Conservation (phyloP, 2,888 invertebrate species). For the Leucoma salicis region DNA sequence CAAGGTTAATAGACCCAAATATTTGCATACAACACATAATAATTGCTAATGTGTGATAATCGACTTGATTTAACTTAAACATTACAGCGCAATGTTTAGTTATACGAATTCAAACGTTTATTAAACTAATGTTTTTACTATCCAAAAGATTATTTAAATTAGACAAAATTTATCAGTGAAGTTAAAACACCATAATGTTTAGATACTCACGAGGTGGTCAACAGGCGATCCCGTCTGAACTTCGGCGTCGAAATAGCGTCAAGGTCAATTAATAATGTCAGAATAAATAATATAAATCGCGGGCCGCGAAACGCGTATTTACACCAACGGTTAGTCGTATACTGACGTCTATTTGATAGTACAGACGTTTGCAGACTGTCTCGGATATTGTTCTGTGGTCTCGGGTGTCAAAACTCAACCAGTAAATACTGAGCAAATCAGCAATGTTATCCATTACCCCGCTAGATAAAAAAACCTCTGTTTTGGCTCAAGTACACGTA, state of each 20-base stretch:
- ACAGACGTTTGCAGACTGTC: background rate
- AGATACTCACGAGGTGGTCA: slow-evolving; percentile 53
- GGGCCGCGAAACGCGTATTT: slow-evolving; percentile 13
- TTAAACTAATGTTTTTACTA: background rate
- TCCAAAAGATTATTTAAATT: background rate
- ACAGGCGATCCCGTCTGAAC: slow-evolving; percentile 28
- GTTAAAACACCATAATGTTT: background rate
- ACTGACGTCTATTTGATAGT: slow-evolving; percentile 6
- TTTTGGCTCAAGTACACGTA: background rate
- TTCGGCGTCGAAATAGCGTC: slow-evolving; percentile 57
- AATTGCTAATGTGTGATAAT: background rate
- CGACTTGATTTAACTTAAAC: background rate
- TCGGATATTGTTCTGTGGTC: too few relatives aligned
- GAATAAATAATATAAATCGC: slow-evolving; percentile 19
- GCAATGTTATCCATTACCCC: background rate
- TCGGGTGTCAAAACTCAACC: too few relatives aligned
- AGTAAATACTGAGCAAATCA: background rate
- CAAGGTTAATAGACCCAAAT: background rate
- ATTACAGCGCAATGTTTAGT: background rate
- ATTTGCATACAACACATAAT: background rate
- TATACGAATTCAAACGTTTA: background rate
- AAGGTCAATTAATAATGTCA: slow-evolving; percentile 50
- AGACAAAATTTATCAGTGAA: background rate
- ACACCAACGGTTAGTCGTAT: slow-evolving; percentile 12
- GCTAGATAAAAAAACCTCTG: background rate